These are phyloP conservation scores for Sepioteuthis lessoniana DNA, from an alignment of 2,888 invertebrate genomes.

Conservation along the genomic window DNA sequence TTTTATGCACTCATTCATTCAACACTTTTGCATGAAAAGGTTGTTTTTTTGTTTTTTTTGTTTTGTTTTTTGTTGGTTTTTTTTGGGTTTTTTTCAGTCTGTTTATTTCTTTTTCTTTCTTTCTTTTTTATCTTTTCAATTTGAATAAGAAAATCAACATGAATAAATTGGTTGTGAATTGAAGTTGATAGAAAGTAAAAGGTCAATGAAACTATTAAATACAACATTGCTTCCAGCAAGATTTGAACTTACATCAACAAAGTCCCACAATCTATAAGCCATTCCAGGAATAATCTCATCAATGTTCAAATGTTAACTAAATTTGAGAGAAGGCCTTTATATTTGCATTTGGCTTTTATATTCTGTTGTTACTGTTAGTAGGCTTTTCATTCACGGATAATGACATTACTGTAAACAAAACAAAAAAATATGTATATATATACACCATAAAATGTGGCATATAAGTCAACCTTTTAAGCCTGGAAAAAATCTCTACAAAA, in stretches of 20 bases:
- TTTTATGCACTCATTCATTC: background rate
- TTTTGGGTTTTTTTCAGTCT: no score
- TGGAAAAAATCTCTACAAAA: no score
- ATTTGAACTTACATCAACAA: background rate
- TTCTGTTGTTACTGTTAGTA: background rate
- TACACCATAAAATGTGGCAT: no score
- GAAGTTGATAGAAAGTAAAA: background rate
- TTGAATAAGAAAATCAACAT: background rate
- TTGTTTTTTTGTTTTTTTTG: no score
- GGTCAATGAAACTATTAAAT: background rate
- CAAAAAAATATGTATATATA: no score
- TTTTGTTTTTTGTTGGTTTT: no score
- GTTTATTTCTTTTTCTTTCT: no score
- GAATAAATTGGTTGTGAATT: constrained; percentile 46
- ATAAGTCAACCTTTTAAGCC: no score
- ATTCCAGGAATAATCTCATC: background rate
- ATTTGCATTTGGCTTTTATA: background rate
- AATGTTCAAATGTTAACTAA: background rate
- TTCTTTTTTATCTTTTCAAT: background rate
- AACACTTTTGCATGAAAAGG: background rate
- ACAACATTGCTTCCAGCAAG: constrained; percentile 16
- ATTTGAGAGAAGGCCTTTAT: background rate
- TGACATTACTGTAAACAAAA: background rate
- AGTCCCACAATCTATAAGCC: background rate
- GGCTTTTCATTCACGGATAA: background rate